A percentile compares a stretch with the other conserved stretches of the same genome.
These are phyloP conservation scores for Podarcis raffonei DNA, from an alignment of 2,113 vertebrate genomes.

Conservation along the genomic window DNA sequence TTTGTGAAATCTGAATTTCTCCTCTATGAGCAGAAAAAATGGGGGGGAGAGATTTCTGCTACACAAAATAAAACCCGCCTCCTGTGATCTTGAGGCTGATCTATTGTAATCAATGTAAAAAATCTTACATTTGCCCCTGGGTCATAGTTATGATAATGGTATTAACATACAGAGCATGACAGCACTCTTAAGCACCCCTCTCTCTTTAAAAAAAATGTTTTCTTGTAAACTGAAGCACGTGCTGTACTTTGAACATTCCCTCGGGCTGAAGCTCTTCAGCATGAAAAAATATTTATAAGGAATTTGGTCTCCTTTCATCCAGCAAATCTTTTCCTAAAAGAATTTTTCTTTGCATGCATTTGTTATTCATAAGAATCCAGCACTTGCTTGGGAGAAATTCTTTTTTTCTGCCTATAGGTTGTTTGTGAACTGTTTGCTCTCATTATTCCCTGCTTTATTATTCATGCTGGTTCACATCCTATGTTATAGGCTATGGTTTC, in stretches of 20 bases:
- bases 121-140: neutral
- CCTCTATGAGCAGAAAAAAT: neutral
- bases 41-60: neutral
- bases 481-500: neutral
- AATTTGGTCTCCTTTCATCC: neutral
- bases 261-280: neutral
- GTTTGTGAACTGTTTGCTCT: slow-evolving; percentile 9
- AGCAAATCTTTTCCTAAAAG: neutral
- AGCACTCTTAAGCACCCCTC: neutral
- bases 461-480: neutral
- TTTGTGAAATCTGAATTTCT: neutral
- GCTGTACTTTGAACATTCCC: neutral
- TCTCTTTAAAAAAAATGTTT: neutral
- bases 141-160: neutral
- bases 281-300: neutral
- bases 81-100: neutral
- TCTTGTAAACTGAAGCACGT: neutral
- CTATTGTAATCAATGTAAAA: neutral
- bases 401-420: neutral
- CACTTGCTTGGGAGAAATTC: neutral
- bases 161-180: neutral
- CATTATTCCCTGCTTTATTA: slow-evolving; percentile 7
- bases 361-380: neutral
- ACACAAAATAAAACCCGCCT: neutral
- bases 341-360: neutral